phyloP scores from a whole-genome alignment of 2,888 invertebrate species.

The Polyommatus iphigenia region DNA sequence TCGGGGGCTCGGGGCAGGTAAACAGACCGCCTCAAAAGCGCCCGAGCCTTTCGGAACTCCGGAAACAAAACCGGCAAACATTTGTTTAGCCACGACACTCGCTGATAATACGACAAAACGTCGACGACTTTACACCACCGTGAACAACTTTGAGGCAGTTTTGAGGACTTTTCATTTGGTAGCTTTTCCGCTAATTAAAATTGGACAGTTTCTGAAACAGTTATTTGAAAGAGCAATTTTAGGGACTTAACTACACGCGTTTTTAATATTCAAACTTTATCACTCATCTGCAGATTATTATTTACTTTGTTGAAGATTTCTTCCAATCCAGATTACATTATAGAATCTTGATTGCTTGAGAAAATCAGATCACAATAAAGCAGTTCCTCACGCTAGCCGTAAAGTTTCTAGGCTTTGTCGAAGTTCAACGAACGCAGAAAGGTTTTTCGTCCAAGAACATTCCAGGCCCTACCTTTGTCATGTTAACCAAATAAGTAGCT shows the following conservation, averaged over 20 bases:
- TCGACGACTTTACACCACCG: background rate
- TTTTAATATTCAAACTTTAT: too few species aligned
- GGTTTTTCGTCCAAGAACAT: slow-evolving; percentile 54
- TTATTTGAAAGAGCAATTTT: background rate
- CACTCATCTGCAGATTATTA: background rate
- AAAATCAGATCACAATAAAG: background rate
- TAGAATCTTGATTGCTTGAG: background rate
- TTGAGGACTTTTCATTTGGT: slow-evolving; percentile 17
- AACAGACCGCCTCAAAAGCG: slow-evolving; percentile 34
- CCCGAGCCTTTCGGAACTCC: slow-evolving; percentile 33
- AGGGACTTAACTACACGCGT: background rate
- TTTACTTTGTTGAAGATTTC: background rate
- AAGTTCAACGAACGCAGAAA: slow-evolving; percentile 61
- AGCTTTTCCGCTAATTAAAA: slow-evolving; percentile 6
- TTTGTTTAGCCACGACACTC: slow-evolving; percentile 35
- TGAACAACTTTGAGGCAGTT: background rate
- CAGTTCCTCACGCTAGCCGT: background rate
- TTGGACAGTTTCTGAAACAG: background rate
- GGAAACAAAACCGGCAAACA: slow-evolving; percentile 40
- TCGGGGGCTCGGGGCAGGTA: slow-evolving; percentile 28
- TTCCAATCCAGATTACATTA: background rate
- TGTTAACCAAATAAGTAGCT: slow-evolving; percentile 72
- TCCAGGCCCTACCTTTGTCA: slow-evolving; percentile 61
- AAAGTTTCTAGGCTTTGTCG: slow-evolving; percentile 32
- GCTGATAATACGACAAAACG: slow-evolving; percentile 13